phyloP scores from a whole-genome alignment of 2,888 invertebrate genomes.

The Exocentrus adspersus region DNA sequence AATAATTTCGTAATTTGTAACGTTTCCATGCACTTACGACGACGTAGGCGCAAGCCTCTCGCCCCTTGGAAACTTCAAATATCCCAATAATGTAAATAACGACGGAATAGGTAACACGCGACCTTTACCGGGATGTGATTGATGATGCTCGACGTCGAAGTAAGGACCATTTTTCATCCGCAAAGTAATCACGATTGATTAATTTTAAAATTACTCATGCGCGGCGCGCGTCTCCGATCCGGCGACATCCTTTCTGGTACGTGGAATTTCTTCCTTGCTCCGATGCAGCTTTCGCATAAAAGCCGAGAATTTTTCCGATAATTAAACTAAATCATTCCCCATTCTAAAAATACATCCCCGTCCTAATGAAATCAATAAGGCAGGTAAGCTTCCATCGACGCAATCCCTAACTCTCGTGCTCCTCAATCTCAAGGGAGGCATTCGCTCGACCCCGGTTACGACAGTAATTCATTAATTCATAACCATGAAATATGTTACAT shows the following conservation, averaged over 20 bases:
- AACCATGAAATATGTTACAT: not conserved
- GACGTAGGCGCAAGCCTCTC: too few relatives aligned
- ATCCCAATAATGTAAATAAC: not conserved
- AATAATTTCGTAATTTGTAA: too few relatives aligned
- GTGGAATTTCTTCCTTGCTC: too few relatives aligned
- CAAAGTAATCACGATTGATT: slow-evolving; percentile 1
- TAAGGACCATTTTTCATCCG: not conserved
- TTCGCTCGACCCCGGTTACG: not conserved
- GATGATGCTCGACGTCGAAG: not conserved
- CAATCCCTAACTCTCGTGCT: not conserved
- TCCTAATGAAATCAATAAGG: not conserved
- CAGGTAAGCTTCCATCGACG: not conserved
- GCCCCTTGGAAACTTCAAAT: slow-evolving; percentile 2
- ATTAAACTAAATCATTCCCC: too few relatives aligned
- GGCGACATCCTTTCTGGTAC: not conserved
- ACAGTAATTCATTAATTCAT: not conserved
- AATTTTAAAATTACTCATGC: not conserved
- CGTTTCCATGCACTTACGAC: too few relatives aligned
- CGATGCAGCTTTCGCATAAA: too few relatives aligned
- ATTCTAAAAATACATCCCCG: too few relatives aligned
- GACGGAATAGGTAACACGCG: not conserved
- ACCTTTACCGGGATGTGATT: not conserved
- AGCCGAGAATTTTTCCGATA: too few relatives aligned
- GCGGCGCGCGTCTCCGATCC: not conserved
- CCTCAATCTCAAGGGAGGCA: not conserved